Evolutionary conservation across 2,113 vertebrate genomes (phyloP).

Genomic region (Ptilonorhynchus violaceus): DNA sequence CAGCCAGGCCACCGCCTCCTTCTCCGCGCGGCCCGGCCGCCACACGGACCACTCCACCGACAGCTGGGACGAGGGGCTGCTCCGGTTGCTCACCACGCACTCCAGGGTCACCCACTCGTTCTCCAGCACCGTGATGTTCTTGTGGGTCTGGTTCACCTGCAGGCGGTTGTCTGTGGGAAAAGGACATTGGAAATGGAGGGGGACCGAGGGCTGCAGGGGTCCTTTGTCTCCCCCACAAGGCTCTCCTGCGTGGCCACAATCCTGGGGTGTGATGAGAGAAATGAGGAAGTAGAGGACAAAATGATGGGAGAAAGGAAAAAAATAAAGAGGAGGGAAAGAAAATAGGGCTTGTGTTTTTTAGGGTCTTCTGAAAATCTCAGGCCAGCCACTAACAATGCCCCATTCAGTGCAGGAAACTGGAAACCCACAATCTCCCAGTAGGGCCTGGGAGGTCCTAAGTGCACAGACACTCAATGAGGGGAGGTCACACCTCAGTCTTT

Average conservation of each 20-base stretch:
- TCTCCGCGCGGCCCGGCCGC: constrained; percentile 74
- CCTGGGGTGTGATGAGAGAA: not conserved
- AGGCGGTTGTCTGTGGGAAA: constrained; percentile 82
- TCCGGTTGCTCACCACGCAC: constrained; percentile 85
- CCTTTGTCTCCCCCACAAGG: not conserved
- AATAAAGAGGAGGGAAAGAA: not conserved
- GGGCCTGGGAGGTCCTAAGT: not conserved
- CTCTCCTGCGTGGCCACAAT: not conserved
- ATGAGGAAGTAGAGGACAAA: not conserved
- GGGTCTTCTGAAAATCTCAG: not conserved
- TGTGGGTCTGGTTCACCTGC: constrained; percentile 86
- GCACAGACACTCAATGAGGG: not conserved
- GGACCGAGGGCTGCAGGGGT: not conserved
- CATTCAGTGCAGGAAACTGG: not conserved
- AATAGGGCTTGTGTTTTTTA: not conserved
- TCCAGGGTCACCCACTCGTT: constrained; percentile 88
- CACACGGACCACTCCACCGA: constrained; percentile 87
- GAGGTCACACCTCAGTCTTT: not conserved
- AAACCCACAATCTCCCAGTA: not conserved
- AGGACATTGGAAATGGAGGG: not conserved
- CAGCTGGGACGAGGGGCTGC: constrained; percentile 83
- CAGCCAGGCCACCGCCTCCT: constrained; percentile 80
- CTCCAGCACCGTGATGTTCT: constrained; percentile 84
- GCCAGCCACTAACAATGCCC: not conserved
- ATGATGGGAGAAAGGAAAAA: not conserved